A percentile compares a stretch with the other conserved stretches of the same genome.
Evolutionary conservation across 1,140 invertebrate genomes (phyloP).

Genomic region (Ganaspis sp.): DNA sequence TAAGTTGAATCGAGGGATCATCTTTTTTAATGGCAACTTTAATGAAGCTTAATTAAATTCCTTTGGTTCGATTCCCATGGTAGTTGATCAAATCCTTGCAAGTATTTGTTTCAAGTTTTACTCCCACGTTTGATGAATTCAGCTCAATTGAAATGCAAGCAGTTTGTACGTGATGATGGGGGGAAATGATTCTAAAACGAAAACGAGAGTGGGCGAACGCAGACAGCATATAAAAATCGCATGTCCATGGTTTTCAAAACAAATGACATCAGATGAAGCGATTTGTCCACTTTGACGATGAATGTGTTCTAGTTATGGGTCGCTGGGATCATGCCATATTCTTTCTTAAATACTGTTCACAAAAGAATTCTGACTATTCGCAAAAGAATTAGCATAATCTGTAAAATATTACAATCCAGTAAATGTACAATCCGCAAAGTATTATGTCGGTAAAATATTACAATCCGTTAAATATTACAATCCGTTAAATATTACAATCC

Average conservation of each 20-base stretch:
- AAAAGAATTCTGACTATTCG: too few species aligned
- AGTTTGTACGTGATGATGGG: constrained; percentile 20
- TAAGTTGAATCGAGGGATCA: too few species aligned
- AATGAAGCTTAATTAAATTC: too few species aligned
- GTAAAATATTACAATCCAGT: too few species aligned
- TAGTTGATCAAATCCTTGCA: background rate
- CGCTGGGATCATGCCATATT: too few species aligned
- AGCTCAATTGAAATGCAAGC: constrained; percentile 35
- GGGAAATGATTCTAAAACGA: constrained; percentile 41
- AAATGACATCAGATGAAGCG: background rate
- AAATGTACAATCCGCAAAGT: too few species aligned
- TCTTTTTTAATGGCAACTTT: too few species aligned
- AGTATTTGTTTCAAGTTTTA: background rate
- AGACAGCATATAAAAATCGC: background rate
- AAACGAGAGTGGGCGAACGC: constrained; percentile 47
- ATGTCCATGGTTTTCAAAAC: constrained; percentile 28
- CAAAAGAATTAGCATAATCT: too few species aligned
- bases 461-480: too few species aligned
- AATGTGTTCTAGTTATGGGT: constrained; percentile 27
- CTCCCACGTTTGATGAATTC: background rate
- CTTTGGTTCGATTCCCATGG: background rate
- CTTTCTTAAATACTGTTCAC: too few species aligned
- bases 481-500: too few species aligned
- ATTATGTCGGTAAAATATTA: too few species aligned
- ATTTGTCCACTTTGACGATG: background rate